phyloP scores from a whole-genome alignment of 2,888 invertebrate genomes.

The Orthosia gracilis region DNA sequence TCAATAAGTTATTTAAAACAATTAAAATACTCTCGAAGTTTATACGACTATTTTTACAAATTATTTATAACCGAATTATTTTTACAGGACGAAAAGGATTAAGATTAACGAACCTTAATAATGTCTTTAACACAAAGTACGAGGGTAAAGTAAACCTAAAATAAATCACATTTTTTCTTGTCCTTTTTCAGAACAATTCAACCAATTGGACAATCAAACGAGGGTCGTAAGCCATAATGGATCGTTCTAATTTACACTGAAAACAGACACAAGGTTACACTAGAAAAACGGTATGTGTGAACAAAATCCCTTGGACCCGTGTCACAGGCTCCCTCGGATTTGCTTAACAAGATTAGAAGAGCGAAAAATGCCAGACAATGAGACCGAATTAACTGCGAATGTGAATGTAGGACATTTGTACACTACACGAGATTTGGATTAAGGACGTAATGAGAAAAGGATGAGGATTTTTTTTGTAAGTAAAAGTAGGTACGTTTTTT shows the following conservation, averaged over 20 bases:
- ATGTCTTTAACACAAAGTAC: not conserved
- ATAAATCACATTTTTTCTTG: not conserved
- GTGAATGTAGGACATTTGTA: constrained; percentile 69
- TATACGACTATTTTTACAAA: too few relatives aligned
- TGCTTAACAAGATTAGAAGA: constrained; percentile 86
- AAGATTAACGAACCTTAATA: not conserved
- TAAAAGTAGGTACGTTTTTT: not conserved
- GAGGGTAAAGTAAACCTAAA: not conserved
- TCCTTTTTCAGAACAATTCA: not conserved
- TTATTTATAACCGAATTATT: not conserved
- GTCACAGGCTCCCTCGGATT: constrained; percentile 82
- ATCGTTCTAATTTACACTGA: constrained; percentile 47
- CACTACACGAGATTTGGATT: constrained; percentile 15
- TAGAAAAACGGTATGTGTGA: constrained; percentile 74
- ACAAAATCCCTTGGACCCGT: constrained; percentile 77
- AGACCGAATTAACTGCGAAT: constrained; percentile 80
- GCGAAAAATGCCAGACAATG: constrained; percentile 85
- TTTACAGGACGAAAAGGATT: not conserved
- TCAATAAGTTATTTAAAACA: too few relatives aligned
- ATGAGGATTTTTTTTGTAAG: not conserved
- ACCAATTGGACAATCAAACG: constrained; percentile 19
- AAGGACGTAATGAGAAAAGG: not conserved
- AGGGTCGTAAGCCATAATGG: constrained; percentile 26
- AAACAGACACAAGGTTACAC: constrained; percentile 28
- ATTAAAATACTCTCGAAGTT: too few relatives aligned